phyloP scores from a whole-genome alignment of 1,140 invertebrate species.

The Radopholus similis region DNA sequence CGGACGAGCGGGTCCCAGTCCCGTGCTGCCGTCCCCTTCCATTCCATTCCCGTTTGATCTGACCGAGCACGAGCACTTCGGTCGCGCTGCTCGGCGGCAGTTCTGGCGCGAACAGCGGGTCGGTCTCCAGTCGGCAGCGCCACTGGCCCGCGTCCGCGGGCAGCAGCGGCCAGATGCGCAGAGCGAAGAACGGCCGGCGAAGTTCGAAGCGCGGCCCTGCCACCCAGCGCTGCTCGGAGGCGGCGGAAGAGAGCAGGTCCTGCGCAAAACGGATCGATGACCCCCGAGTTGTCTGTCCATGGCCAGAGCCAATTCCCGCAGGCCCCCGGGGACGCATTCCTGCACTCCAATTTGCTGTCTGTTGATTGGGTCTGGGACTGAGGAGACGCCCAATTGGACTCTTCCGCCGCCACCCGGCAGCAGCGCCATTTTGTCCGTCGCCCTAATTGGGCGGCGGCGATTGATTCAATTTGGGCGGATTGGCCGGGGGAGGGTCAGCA shows the following conservation, averaged over 20 bases:
- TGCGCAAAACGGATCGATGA: too few relatives aligned
- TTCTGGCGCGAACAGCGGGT: slow-evolving; percentile 48
- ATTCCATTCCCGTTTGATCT: neutral
- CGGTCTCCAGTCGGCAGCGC: slow-evolving; percentile 51
- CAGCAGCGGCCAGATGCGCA: slow-evolving; percentile 47
- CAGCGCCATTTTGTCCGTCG: too few relatives aligned
- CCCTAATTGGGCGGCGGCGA: too few relatives aligned
- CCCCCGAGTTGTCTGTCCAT: too few relatives aligned
- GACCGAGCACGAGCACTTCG: slow-evolving; percentile 13
- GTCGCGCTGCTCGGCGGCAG: neutral
- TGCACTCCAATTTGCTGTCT: too few relatives aligned
- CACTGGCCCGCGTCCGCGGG: slow-evolving; percentile 52
- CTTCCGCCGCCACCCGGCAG: too few relatives aligned
- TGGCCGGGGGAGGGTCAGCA: too few relatives aligned
- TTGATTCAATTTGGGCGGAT: too few relatives aligned
- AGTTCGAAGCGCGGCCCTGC: slow-evolving; percentile 45
- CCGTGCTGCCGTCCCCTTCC: neutral
- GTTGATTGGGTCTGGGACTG: too few relatives aligned
- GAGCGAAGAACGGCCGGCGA: slow-evolving; percentile 49
- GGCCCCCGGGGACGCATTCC: too few relatives aligned
- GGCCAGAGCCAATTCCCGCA: too few relatives aligned
- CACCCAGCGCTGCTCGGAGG: slow-evolving; percentile 56
- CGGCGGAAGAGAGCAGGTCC: slow-evolving; percentile 29
- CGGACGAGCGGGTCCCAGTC: neutral
- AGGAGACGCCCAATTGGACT: too few relatives aligned